A percentile compares a stretch with the other conserved stretches of the same genome.
Conservation (phyloP, 2,888 invertebrate genomes). For the Lypha dubia region DNA sequence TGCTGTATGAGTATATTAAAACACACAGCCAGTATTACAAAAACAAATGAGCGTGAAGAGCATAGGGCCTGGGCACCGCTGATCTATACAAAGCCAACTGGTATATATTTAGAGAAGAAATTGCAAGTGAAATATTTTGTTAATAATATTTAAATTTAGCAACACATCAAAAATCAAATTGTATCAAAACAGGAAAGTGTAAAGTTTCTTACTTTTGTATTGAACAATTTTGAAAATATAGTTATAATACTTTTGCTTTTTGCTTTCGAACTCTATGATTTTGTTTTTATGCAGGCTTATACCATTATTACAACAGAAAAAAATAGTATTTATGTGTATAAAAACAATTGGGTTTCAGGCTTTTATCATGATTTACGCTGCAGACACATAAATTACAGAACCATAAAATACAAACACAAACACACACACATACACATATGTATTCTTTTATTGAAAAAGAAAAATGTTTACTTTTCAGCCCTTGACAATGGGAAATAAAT, state of each 20-base stretch:
- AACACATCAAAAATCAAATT: background rate
- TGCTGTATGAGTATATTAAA: no score
- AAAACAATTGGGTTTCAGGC: slow-evolving; percentile 36
- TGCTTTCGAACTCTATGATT: background rate
- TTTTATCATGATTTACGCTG: slow-evolving; percentile 54
- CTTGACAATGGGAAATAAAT: slow-evolving; percentile 52
- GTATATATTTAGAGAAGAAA: no score
- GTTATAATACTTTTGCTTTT: background rate
- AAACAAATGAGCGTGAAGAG: no score
- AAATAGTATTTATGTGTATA: no score
- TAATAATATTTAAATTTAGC: no score
- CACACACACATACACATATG: background rate
- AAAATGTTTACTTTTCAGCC: slow-evolving; percentile 48
- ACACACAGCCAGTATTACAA: no score
- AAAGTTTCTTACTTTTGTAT: background rate
- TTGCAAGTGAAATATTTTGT: no score
- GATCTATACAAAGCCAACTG: no score
- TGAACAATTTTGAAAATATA: background rate
- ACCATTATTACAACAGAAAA: slow-evolving; percentile 5
- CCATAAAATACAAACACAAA: slow-evolving; percentile 60
- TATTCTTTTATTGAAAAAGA: slow-evolving; percentile 45
- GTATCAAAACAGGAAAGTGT: background rate
- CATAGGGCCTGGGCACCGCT: no score
- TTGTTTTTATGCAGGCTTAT: background rate
- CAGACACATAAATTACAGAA: slow-evolving; percentile 71